A percentile compares a stretch with the other conserved stretches of the same genome.
Evolutionary conservation across 2,888 invertebrate species (phyloP).

Genomic region (Drosophila barbarae): DNA sequence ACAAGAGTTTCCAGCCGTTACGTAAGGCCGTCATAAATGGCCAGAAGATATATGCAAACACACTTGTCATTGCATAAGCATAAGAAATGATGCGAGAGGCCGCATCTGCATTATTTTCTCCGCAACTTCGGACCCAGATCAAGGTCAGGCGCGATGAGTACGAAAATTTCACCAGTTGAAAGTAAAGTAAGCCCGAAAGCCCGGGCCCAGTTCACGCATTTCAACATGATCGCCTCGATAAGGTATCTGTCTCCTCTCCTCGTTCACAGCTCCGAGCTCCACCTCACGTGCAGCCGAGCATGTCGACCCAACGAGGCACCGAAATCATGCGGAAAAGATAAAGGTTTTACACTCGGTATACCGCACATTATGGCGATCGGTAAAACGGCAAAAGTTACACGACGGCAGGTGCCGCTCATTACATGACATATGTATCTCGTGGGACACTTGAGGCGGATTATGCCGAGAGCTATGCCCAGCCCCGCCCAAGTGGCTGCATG

Average conservation of each 20-base stretch:
- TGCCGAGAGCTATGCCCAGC: constrained; percentile 24
- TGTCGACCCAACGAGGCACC: constrained; percentile 28
- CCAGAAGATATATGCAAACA: constrained; percentile 59
- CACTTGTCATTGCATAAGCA: constrained; percentile 65
- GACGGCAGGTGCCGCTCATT: constrained; percentile 51
- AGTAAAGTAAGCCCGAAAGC: constrained; percentile 40
- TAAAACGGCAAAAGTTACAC: constrained; percentile 39
- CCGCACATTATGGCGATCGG: constrained; percentile 27
- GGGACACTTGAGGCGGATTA: constrained; percentile 32
- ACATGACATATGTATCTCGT: constrained; percentile 36
- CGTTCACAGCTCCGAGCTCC: constrained; percentile 39
- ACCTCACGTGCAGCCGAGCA: constrained; percentile 58
- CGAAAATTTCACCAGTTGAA: constrained; percentile 63
- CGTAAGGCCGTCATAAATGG: constrained; percentile 56
- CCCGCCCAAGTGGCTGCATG: constrained; percentile 47
- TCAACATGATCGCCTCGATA: constrained; percentile 48
- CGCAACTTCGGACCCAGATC: constrained; percentile 53
- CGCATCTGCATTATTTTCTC: constrained; percentile 49
- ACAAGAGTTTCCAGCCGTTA: constrained; percentile 33
- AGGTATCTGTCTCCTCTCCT: constrained; percentile 20
- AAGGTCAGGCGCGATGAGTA: constrained; percentile 57
- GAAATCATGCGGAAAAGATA: constrained; percentile 16
- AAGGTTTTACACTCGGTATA: constrained; percentile 18
- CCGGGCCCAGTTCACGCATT: constrained; percentile 45
- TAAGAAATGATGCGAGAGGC: constrained; percentile 40